Percentiles rank a stretch among this genome's conserved stretches.
Evolutionary conservation across 2,888 invertebrate genomes (phyloP).

Genomic region (Platerodrilus igneus): DNA sequence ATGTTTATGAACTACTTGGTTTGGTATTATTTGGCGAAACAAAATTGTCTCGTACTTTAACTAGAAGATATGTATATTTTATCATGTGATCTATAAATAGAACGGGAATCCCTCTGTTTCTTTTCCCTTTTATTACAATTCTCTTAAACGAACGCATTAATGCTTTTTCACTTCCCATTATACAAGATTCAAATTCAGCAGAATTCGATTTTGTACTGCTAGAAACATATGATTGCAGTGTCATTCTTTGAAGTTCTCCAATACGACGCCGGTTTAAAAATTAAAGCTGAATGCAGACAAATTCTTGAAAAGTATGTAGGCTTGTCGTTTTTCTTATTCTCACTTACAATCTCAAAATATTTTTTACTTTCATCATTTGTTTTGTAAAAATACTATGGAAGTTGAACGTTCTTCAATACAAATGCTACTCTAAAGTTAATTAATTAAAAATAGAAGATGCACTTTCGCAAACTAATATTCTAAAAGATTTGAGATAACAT

Average conservation of each 20-base stretch:
- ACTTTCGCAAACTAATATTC: no score
- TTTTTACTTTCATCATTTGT: conserved; percentile 6
- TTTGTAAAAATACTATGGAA: no score
- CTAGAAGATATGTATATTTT: conserved; percentile 7
- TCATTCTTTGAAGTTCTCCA: conserved; percentile 18
- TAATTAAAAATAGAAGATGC: no score
- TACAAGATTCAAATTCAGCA: conserved; percentile 7
- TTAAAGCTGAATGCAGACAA: conserved; percentile 16
- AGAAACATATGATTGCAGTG: conserved; percentile 3
- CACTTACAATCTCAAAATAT: neutral
- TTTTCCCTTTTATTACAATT: conserved; percentile 15
- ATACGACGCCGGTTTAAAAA: conserved; percentile 21
- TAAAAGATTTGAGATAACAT: no score
- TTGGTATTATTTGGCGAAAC: neutral
- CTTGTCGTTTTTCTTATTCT: conserved; percentile 8
- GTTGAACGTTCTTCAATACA: no score
- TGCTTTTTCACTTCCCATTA: conserved; percentile 8
- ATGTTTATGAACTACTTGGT: no score
- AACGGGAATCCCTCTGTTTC: conserved; percentile 18
- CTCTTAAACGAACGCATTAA: conserved; percentile 12
- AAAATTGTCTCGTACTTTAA: conserved; percentile 5
- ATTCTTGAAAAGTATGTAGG: conserved; percentile 19
- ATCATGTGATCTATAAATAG: conserved; percentile 16
- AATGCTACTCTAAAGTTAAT: no score
- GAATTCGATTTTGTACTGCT: conserved; percentile 5